Evolutionary conservation across 2,888 invertebrate species (phyloP).

Genomic region (Andrena flavipes): DNA sequence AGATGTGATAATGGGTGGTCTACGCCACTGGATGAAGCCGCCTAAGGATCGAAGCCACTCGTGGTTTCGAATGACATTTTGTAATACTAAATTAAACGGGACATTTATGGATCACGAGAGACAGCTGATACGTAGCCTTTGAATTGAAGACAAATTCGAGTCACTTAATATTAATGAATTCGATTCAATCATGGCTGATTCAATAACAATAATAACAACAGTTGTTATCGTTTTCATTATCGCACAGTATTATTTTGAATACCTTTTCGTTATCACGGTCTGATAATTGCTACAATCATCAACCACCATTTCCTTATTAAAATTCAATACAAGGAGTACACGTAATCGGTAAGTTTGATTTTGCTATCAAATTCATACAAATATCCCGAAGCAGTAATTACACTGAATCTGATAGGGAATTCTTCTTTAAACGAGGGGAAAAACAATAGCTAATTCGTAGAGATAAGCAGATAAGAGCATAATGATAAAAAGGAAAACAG

Average conservation of each 20-base stretch:
- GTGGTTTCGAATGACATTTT: conserved; percentile 73
- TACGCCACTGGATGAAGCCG: conserved; percentile 75
- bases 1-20: conserved; percentile 26
- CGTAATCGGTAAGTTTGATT: too few species aligned
- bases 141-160: not conserved
- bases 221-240: too few species aligned
- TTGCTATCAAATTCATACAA: too few species aligned
- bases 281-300: too few species aligned
- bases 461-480: not conserved
- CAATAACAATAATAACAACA: too few species aligned
- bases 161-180: not conserved
- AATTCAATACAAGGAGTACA: too few species aligned
- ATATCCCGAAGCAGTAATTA: too few species aligned
- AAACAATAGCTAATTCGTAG: not conserved
- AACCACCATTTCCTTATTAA: too few species aligned
- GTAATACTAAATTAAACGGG: conserved; percentile 74
- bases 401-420: too few species aligned
- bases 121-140: not conserved
- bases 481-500: not conserved
- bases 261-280: too few species aligned
- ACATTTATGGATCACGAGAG: conserved; percentile 73
- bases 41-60: conserved; percentile 76
- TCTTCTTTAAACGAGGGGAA: too few species aligned
- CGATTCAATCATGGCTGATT: not conserved
- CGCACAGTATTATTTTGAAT: too few species aligned